phyloP scores from a whole-genome alignment of 2,113 vertebrate species.

The Tenebrosternarchus preto region DNA sequence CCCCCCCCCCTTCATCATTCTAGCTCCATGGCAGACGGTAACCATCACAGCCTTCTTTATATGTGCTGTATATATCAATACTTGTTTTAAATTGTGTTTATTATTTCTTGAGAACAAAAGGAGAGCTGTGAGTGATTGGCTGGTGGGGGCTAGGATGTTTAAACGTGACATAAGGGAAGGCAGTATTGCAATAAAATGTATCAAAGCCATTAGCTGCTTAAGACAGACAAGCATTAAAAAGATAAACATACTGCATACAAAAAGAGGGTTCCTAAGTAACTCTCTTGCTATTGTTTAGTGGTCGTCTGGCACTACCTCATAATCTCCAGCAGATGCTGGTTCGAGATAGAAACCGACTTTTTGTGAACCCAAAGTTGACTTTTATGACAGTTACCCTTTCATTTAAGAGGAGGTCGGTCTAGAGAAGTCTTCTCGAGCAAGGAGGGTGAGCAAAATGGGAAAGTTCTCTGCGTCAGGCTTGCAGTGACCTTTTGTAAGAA shows the following conservation, averaged over 20 bases:
- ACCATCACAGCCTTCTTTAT: conserved; percentile 5
- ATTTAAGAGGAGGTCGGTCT: no score
- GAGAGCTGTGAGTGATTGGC: neutral
- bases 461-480: neutral
- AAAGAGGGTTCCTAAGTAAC: neutral
- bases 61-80: conserved; percentile 4
- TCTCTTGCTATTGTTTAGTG: neutral
- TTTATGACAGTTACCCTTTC: no score
- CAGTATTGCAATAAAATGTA: neutral
- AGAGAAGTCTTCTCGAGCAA: neutral
- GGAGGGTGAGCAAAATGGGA: neutral
- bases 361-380: no score
- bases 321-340: no score
- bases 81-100: conserved; percentile 3
- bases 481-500: neutral
- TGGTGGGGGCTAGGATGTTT: no score
- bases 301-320: no score
- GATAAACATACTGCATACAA: no score
- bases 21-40: conserved; percentile 27
- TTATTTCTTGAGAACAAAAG: neutral
- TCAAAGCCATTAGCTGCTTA: neutral
- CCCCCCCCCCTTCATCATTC: neutral
- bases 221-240: neutral
- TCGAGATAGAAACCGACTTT: no score
- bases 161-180: neutral